Evolutionary conservation across 2,888 invertebrate genomes (phyloP).

Genomic region (Synergus umbraculus): DNA sequence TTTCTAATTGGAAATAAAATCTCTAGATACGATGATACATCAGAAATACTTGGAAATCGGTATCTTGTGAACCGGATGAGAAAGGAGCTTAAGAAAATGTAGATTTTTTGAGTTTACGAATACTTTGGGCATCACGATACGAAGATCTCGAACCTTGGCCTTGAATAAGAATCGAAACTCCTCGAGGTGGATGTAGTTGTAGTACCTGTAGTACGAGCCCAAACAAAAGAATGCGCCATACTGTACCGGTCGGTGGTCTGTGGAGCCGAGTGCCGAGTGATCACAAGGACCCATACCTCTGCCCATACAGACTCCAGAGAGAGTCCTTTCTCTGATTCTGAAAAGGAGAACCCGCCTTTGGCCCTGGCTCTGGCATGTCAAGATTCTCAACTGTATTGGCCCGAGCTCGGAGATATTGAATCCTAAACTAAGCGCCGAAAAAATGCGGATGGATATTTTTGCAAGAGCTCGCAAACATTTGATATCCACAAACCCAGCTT

Average conservation of each 20-base stretch:
- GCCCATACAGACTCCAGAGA: conserved; percentile 11
- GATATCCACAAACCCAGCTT: not conserved
- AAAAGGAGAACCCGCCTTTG: conserved; percentile 22
- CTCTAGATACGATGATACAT: too few relatives aligned
- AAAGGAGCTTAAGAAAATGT: conserved; percentile 1
- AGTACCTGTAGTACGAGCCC: conserved; percentile 23
- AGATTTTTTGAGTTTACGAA: conserved; percentile 15
- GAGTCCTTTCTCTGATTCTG: conserved; percentile 13
- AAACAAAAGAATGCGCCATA: conserved; percentile 40
- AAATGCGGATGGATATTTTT: not conserved
- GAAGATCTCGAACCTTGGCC: conserved; percentile 27
- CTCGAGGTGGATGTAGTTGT: conserved; percentile 31
- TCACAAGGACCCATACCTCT: conserved; percentile 9
- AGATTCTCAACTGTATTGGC: not conserved
- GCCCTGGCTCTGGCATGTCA: not conserved
- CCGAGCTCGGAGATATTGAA: not conserved
- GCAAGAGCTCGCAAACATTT: not conserved
- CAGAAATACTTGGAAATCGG: not conserved
- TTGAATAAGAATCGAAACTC: conserved; percentile 37
- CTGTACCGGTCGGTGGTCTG: conserved; percentile 25
- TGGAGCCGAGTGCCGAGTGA: conserved; percentile 12
- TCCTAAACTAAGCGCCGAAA: conserved; percentile 26
- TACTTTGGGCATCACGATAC: not conserved
- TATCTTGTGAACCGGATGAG: not conserved
- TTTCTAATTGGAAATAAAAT: too few relatives aligned